These are phyloP conservation scores for Semicossyphus pulcher DNA, from an alignment of 2,113 vertebrate genomes.

Conservation along the genomic window DNA sequence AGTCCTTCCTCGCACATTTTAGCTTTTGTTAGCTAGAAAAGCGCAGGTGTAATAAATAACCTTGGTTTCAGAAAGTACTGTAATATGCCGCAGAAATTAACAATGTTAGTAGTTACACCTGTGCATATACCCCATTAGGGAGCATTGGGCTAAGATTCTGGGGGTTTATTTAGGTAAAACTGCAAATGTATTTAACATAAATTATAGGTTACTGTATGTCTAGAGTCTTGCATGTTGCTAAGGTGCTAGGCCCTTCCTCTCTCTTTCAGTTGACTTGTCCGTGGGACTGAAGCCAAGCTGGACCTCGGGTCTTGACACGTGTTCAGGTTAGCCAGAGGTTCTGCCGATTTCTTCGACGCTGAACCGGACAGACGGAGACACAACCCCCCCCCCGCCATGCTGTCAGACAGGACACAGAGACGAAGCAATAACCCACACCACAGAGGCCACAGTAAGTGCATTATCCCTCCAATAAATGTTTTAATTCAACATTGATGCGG, in stretches of 20 bases:
- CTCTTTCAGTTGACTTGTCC: not conserved
- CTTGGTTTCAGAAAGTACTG: not conserved
- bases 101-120: too few relatives aligned
- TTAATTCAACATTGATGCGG: constrained; percentile 1
- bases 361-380: constrained; percentile 12
- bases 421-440: constrained; percentile 4
- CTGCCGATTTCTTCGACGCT: constrained; percentile 34
- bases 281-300: not conserved
- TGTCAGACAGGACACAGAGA: constrained; percentile 28
- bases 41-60: not conserved
- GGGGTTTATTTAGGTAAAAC: too few relatives aligned
- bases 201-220: too few relatives aligned
- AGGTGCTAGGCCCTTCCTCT: not conserved
- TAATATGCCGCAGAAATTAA: not conserved
- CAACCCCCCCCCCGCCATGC: not conserved
- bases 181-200: too few relatives aligned
- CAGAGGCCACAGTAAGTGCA: constrained; percentile 2
- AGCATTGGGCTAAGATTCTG: too few relatives aligned
- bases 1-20: not conserved
- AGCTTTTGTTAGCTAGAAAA: not conserved
- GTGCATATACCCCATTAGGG: too few relatives aligned
- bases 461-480: constrained; percentile 14
- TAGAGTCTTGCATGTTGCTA: too few relatives aligned
- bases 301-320: constrained; percentile 19
- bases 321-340: constrained; percentile 44